Base-by-base conservation (phyloP, 2,113 vertebrate genomes). In the Tragelaphus imberbis region DNA sequence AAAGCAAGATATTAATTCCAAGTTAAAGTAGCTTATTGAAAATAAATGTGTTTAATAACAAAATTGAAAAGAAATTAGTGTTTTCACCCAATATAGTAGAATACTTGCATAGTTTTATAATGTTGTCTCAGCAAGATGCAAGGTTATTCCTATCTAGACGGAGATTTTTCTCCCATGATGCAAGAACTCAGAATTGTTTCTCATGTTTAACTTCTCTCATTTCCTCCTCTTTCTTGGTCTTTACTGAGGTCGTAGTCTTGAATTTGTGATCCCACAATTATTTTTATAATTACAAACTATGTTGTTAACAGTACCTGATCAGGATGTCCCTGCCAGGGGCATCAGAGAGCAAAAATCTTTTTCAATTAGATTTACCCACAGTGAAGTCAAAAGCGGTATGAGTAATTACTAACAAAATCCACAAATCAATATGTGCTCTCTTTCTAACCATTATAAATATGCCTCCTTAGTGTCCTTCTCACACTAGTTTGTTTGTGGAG, bases 271-370 rank as follows among this genome's bases (percentile, higher is more conserved):
- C 84, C 53, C 25, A 47, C 59, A 30, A 86, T 87, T 91, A 91
- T 88, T 91, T 96, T 96, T 84, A 87, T 89, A 89, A 91, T 91
- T 85, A 75, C 33, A 95, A 91, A 90, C 47, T 84, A 2, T 91
- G 30, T 77, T 97, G 75, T 87, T 96, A 88, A 86, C 96, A 93
- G 97, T 27, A 94, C 85, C 71, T 94, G 88, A 94, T 96, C 91
- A 93, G 58, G 75, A 95, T 96, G 77, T 90, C 51, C 77, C 65
- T 97, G 58, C 81, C 40, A 71, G 84, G 36, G 13, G 61, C 75
- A 49, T 55, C 0, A 2, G 92, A 93, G 15, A 95, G 53, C 85
- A 89, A 89, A 97, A 87, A 91, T 96, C 59, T 75, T 97, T 95
- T 95, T 90, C 95, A 96, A 80, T 97, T 94, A 97, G 81, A 89